Evolutionary conservation across 2,888 invertebrate species (phyloP), one percentile per base, ranked within the genome.

Genomic region (Drosophila koepferae): DNA sequence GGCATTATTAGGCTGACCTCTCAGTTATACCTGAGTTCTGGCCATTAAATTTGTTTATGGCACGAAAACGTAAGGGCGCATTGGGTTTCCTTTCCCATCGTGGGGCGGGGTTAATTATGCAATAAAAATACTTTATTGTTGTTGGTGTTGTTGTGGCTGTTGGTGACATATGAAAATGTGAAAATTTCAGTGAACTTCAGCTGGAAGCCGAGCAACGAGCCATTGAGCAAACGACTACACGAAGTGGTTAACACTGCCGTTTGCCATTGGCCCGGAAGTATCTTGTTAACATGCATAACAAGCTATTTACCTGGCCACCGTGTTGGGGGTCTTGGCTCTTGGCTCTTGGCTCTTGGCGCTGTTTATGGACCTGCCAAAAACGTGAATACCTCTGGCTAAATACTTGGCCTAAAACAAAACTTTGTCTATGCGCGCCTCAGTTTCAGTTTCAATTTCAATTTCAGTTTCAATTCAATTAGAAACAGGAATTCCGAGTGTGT

Each of bases 201-300:
- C n/a, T n/a, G 49, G 49, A n/a, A 31, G n/a, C n/a, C 49, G 2
- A 18, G 18, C n/a, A 34, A 28, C 48, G 46, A 63, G 63, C 43
- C 53, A 66, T 23, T 56, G 54, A 58, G 71, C 48, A 64, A 67
- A 74, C 66, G 74, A 59, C 78, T 68, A 76, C 80, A 78, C 60
- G 63, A 75, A 59, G 56, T 80, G 72, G 72, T 20, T 82, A 73
- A 64, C 72, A 70, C 73, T 62, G 77, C 62, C 79, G 69, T 77
- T 76, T 77, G 82, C 64, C 79, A 80, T 78, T 81, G 75, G 72
- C 73, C 81, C 89, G 90, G 89, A 90, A 90, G 90, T 90, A 86
- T 90, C 90, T 90, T 90, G 89, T 90, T 90, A 90, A 90, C 90
- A 90, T 90, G 90, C 90, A 90, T 88, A 90, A 90, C 88, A 88